Evolutionary conservation across 2,888 invertebrate species (phyloP).

Genomic region (Cataglyphis altisquamis): DNA sequence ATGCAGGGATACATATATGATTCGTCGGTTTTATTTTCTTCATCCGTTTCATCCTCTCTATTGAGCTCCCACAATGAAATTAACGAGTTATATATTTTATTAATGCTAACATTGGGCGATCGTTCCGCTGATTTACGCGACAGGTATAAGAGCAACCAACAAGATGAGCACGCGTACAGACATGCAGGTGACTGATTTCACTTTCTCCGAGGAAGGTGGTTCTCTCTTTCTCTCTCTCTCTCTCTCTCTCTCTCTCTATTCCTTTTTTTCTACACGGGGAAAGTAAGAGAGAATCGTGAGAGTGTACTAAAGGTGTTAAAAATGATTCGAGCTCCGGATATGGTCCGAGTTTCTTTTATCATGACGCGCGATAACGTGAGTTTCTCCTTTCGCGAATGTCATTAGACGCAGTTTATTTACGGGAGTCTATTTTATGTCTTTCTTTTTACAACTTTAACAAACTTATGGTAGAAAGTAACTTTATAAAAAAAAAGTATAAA

Average conservation of each 20-base stretch:
- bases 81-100: constrained; percentile 63
- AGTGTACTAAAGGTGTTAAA: constrained; percentile 66
- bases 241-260: constrained; percentile 59
- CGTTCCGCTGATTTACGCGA: constrained; percentile 74
- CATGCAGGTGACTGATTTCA: constrained; percentile 80
- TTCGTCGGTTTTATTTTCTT: constrained; percentile 30
- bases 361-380: constrained; percentile 43
- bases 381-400: constrained; percentile 58
- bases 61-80: constrained; percentile 48
- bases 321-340: constrained; percentile 63
- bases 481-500: neutral
- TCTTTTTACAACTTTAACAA: neutral
- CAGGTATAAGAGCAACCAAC: constrained; percentile 70
- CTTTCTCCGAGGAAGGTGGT: constrained; percentile 81
- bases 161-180: constrained; percentile 76
- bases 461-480: neutral
- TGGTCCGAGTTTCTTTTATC: constrained; percentile 60
- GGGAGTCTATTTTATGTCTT: neutral
- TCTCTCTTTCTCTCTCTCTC: constrained; percentile 63
- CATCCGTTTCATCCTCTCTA: neutral
- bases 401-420: neutral
- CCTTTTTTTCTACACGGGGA: constrained; percentile 64
- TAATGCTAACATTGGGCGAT: constrained; percentile 68
- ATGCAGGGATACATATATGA: neutral
- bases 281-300: constrained; percentile 73